A percentile compares a stretch with the other conserved stretches of the same genome.
These are phyloP conservation scores for Antennarius striatus DNA, from an alignment of 2,113 vertebrate species.

Conservation along the genomic window DNA sequence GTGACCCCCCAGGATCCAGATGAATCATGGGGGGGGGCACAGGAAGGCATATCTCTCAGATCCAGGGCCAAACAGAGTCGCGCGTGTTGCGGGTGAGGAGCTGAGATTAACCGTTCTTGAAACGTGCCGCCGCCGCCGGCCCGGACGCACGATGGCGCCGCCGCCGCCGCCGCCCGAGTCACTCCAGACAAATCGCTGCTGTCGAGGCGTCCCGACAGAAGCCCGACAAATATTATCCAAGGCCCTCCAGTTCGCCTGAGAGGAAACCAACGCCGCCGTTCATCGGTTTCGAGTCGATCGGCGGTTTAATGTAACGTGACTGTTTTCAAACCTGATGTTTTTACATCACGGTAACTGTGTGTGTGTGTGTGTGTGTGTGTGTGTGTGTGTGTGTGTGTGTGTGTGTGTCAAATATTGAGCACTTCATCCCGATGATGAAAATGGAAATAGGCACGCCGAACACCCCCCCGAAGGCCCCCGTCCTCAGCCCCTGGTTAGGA, in stretches of 20 bases:
- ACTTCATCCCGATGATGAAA: constrained; percentile 62
- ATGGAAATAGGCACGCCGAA: constrained; percentile 56
- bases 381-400: background rate
- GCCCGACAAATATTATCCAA: constrained; percentile 20
- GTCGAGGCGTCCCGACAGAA: constrained; percentile 42
- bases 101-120: constrained; percentile 65
- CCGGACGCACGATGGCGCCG: constrained; percentile 1
- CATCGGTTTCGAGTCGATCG: background rate
- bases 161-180: constrained; percentile 13
- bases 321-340: constrained; percentile 1
- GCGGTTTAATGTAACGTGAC: constrained; percentile 30
- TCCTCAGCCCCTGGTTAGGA: constrained; percentile 63
- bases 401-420: constrained; percentile 23
- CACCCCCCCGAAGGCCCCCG: constrained; percentile 61
- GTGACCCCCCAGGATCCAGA: constrained; percentile 68
- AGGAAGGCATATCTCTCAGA: constrained; percentile 58
- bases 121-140: constrained; percentile 16
- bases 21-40: constrained; percentile 73
- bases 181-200: constrained; percentile 44
- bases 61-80: constrained; percentile 69
- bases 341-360: background rate
- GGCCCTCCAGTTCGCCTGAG: constrained; percentile 31
- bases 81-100: constrained; percentile 55
- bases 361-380: background rate
- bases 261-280: constrained; percentile 18